Base-by-base conservation (phyloP, 2,113 vertebrate species). In the Echinops telfairi region DNA sequence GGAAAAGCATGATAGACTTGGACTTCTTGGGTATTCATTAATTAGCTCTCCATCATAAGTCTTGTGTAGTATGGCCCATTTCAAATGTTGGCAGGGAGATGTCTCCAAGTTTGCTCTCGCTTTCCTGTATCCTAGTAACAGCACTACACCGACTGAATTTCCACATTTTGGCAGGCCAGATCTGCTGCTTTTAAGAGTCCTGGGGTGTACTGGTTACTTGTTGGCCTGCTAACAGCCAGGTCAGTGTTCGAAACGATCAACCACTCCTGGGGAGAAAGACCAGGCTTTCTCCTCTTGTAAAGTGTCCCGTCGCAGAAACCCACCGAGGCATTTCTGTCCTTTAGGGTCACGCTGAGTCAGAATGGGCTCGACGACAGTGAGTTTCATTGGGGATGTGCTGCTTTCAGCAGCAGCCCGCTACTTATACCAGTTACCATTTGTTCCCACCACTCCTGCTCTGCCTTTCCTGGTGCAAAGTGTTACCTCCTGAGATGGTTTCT, bases 71-170 rank as follows among this genome's bases (percentile, higher is more conserved):
- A 77, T 29, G 77, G 19, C 76, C 82, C n/a, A 31, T 92, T 91
- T 90, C 36, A 14, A 91, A 64, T 3, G 1, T 60, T 47, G 0
- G 27, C 77, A 31, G 96, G 68, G 29, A 43, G 20, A 9, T 0
- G 1, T 64, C 23, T 83, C 2, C 70, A 3, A 88, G 57, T 87
- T 96, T 86, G 94, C 77, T 33, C 0, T 68, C 36, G 75, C 58
- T 36, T 64, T 71, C 80, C 36, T 68, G 22, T 64, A n/a, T 83
- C 68, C 93, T 93, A 89, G 86, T 90, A 93, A 70, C 11, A 2
- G 70, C 94, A 86, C 94, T 43, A 94, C 62, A 66, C 84, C 85
- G 93, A 93, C 92, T 91, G 84, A 76, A 91, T 96, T 96, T 88
- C 93, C 27, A 0, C 68, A 82, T 60, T 77, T 66, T 71, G 43